Conservation (phyloP, 2,113 vertebrate species). For the Albula goreensis region DNA sequence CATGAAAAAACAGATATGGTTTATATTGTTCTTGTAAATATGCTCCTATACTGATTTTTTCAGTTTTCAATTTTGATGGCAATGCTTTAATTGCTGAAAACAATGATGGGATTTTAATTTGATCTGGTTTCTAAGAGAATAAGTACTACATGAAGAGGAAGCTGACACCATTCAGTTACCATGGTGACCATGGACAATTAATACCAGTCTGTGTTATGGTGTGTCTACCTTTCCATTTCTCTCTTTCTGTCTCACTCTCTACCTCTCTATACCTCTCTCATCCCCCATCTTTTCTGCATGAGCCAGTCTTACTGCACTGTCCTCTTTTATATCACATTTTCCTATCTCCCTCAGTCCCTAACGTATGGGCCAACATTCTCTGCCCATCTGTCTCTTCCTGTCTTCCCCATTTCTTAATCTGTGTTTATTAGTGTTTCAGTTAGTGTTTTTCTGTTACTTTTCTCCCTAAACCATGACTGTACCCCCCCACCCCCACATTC, state of each 20-base stretch:
- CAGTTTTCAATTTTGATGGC: neutral
- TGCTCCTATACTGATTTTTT: neutral
- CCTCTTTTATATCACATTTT: neutral
- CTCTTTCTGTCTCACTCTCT: neutral
- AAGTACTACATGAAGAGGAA: conserved; percentile 58
- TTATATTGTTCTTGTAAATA: neutral
- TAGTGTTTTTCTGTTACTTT: neutral
- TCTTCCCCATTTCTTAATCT: neutral
- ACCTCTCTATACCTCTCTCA: neutral
- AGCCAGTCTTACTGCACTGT: neutral
- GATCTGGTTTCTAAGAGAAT: conserved; percentile 2
- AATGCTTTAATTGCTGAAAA: neutral
- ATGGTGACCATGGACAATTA: conserved; percentile 67
- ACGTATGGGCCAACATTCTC: neutral
- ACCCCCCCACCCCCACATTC: neutral
- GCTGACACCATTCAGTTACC: conserved; percentile 70
- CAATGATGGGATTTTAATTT: neutral
- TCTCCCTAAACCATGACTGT: neutral
- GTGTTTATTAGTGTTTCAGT: neutral
- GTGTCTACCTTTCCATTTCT: conserved; percentile 30
- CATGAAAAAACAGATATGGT: neutral
- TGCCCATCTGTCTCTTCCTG: conserved; percentile 13
- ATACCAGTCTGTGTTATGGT: conserved; percentile 42
- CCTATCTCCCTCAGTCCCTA: neutral
- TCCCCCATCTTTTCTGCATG: neutral